phyloP scores from a whole-genome alignment of 2,888 invertebrate genomes.

The Empis livida region DNA sequence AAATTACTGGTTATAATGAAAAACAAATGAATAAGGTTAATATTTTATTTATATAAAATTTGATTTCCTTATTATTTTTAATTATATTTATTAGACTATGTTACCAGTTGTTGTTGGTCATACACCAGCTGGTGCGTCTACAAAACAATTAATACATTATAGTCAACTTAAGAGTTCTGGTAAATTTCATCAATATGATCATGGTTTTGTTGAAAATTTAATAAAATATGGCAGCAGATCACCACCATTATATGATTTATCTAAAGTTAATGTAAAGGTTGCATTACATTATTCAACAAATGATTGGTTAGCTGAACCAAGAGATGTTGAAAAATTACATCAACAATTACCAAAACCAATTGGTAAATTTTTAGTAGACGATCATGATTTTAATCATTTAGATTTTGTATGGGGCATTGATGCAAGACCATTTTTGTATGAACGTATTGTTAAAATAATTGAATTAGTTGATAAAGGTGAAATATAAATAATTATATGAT shows the following conservation, averaged over 20 bases:
- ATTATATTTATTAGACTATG: conserved; percentile 43
- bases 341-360: conserved; percentile 25
- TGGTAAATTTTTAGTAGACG: conserved; percentile 41
- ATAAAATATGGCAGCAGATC: conserved; percentile 38
- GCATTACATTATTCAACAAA: conserved; percentile 50
- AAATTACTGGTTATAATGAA: conserved; percentile 48
- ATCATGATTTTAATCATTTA: conserved; percentile 49
- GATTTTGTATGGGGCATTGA: conserved; percentile 60
- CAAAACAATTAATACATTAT: conserved; percentile 58
- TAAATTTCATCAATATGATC: conserved; percentile 44
- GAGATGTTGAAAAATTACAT: conserved; percentile 36
- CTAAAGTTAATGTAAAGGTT: conserved; percentile 44
- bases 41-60: too few relatives aligned
- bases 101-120: conserved; percentile 55
- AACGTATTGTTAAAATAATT: conserved; percentile 43
- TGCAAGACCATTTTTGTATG: conserved; percentile 44
- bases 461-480: conserved; percentile 19
- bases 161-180: conserved; percentile 47
- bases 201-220: conserved; percentile 41
- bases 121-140: conserved; percentile 55
- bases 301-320: conserved; percentile 50
- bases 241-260: conserved; percentile 48
- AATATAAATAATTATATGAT: background rate
- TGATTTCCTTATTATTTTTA: background rate
- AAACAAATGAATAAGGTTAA: conserved; percentile 35